phyloP scores from a whole-genome alignment of 2,113 vertebrate genomes.

The Dicrurus megarhynchus region DNA sequence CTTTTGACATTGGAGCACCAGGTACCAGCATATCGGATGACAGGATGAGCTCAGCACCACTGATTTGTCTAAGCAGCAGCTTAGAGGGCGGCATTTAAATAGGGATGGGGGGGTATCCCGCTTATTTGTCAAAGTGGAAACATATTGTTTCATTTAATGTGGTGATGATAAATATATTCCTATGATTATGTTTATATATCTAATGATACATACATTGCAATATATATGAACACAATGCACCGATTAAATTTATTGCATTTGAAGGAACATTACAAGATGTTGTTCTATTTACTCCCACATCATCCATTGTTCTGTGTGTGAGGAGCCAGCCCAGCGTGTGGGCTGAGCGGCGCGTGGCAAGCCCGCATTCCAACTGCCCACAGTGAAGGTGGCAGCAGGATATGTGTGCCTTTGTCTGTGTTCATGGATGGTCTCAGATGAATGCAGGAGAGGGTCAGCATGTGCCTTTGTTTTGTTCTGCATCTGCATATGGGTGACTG shows the following conservation, averaged over 20 bases:
- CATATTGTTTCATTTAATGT: background rate
- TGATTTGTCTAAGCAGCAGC: background rate
- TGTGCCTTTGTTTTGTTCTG: background rate
- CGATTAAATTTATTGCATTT: background rate
- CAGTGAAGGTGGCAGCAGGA: background rate
- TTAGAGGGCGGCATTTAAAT: background rate
- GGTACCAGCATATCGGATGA: background rate
- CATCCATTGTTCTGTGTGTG: background rate
- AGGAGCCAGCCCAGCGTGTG: background rate
- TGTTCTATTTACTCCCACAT: background rate
- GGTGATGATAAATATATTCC: background rate
- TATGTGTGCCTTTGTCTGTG: background rate
- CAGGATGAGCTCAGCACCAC: background rate
- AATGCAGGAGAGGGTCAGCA: background rate
- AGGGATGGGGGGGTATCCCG: background rate
- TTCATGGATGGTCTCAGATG: background rate
- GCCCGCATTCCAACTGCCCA: background rate
- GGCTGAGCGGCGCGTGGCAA: fast-evolving
- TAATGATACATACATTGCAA: background rate
- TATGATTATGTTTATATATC: background rate
- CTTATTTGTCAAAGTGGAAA: background rate
- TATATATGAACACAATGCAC: background rate
- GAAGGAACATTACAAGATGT: background rate
- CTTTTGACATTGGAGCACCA: background rate
- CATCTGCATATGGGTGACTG: background rate